A percentile compares a stretch with the other conserved stretches of the same genome.
Evolutionary conservation across 1,140 invertebrate species (phyloP).

Genomic region (Zeugodacus cucurbitae): DNA sequence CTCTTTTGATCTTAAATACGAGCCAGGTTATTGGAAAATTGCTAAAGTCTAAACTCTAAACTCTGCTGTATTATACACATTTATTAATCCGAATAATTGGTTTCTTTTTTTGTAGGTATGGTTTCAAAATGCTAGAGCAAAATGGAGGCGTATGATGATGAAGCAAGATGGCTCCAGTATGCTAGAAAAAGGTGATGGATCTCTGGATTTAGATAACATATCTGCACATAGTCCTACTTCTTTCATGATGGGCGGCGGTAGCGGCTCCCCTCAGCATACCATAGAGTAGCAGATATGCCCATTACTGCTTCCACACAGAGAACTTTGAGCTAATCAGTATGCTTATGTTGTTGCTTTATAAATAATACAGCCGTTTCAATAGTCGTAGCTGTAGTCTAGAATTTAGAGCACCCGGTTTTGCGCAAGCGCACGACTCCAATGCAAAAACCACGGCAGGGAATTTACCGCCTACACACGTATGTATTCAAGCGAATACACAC

Average conservation of each 20-base stretch:
- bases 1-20: too few species aligned
- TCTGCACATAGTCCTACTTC: slow-evolving; percentile 68
- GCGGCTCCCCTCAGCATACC: slow-evolving; percentile 64
- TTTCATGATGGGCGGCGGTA: slow-evolving; percentile 67
- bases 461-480: neutral
- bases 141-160: slow-evolving; percentile 93
- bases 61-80: too few species aligned
- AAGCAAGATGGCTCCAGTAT: slow-evolving; percentile 79
- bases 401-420: neutral
- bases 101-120: slow-evolving; percentile 68
- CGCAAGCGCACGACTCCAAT: slow-evolving; percentile 2
- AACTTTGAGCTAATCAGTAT: slow-evolving; percentile 14
- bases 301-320: slow-evolving; percentile 2
- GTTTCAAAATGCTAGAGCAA: slow-evolving; percentile 97
- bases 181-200: slow-evolving; percentile 75
- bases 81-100: neutral
- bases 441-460: slow-evolving; percentile 33
- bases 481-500: neutral
- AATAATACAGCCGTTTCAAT: neutral
- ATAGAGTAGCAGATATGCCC: slow-evolving; percentile 53
- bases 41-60: too few species aligned
- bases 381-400: neutral
- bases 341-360: neutral
- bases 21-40: too few species aligned
- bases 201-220: slow-evolving; percentile 70